Evolutionary conservation across 2,113 vertebrate species (phyloP), one percentile per base, ranked within the genome.

Genomic region (Chaetops frenatus): DNA sequence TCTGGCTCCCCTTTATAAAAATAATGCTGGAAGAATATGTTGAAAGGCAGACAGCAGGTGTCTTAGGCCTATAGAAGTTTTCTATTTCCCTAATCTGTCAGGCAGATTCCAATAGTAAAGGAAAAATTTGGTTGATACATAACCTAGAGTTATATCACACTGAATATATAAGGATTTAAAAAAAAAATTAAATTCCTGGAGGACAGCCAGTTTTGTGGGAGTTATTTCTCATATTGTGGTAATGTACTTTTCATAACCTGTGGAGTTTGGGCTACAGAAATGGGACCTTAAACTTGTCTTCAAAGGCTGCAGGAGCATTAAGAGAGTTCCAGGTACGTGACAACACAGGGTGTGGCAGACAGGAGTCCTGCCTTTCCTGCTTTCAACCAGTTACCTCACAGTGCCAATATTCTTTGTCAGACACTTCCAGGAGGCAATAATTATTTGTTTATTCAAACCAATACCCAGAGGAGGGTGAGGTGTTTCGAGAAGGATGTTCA

Each of bases 61-160:
- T 11, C 48, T 54, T 69, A 71, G 33, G 12, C 66, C 16, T 29
- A 15, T 11, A n/a, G 10, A 82, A 50, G 12, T 81, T 86, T 79
- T 96, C 29, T 64, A 5, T 73, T 94, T 84, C 38, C 73, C 93
- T 84, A 31, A 53, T 36, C 21, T 84, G 79, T 57, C 45, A 94
- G 81, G 44, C 15, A 70, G 58, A 82, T 94, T 95, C 47, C 22
- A 78, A 38, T 56, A 61, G 20, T 45, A 81, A 76, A 90, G 73
- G 36, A 81, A 90, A 92, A 35, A 36, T 79, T 69, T 87, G 20
- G 60, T 95, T 97, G 92, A 77, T 92, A 88, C 89, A 93, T 96
- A 97, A 94, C 86, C 76, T 89, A 86, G 45, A 66, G 69, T 95
- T 96, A 95, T 76, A 90, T 57, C 54, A 82, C 73, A 87, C 47